Base-by-base conservation (phyloP, 2,113 vertebrate genomes). In the Cochlearius cochlearius region DNA sequence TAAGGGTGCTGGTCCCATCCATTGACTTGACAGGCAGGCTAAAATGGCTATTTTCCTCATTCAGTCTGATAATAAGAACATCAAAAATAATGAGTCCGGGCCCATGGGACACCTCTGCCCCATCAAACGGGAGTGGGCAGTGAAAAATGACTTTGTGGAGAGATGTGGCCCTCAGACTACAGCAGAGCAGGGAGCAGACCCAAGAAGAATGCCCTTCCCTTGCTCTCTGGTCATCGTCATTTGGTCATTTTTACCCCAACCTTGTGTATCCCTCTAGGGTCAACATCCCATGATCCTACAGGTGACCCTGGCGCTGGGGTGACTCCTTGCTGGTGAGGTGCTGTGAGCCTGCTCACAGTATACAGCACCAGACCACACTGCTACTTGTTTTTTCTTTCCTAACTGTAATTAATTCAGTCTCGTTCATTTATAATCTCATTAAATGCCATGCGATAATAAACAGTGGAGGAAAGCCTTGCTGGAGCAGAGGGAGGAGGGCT, bases 341-440 rank as follows among this genome's bases (percentile, higher is more conserved):
- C 53, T 68, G 1, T 23, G 22, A 88, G n/a, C n/a, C 82, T 71
- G 45, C 47, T 83, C 34, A 23, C 30, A n/a, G 15, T 12, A 19
- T 19, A 6, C n/a, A 60, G 43, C 34, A 39, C 20, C 79, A 92
- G 43, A 39, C 23, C 36, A 60, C 59, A 9, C 27, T 22, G 25
- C 19, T 74, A 15, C 41, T 73, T 86, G 17, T 3, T 77, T 82
- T 47, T 74, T 34, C 34, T 79, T 49, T 67, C 39, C 58, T 47
- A 63, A 60, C 25, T 21, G 43, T 75, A 58, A 94, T 84, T 86
- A 88, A 84, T 75, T 60, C 52, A 36, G 36, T n/a, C 56, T 79
- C 0, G 0, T 62, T 74, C 12, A 0, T 84, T 81, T 45, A 38
- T 21, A 36, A 63, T 63, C 36, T 2, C 45, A 5, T 43, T 7